Percentiles rank a stretch among this genome's conserved stretches.
phyloP scores from a whole-genome alignment of 2,113 vertebrate genomes.

The Coptodon rendalli region DNA sequence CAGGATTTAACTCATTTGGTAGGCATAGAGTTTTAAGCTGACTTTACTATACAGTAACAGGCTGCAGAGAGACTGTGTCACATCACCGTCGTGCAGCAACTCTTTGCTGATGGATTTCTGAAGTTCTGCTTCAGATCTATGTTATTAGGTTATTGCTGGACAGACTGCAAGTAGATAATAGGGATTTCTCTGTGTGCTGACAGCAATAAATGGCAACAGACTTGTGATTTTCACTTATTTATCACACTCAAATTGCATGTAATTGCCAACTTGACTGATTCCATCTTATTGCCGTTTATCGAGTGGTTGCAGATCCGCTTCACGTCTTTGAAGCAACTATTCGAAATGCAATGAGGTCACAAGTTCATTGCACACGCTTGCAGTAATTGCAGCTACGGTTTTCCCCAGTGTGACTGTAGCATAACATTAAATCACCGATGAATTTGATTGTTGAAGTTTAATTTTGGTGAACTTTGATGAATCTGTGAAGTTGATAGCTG shows the following conservation, averaged over 20 bases:
- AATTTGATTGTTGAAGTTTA: background rate
- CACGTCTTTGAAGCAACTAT: background rate
- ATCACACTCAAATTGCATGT: background rate
- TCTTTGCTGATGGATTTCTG: background rate
- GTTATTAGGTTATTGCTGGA: background rate
- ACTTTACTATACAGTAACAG: background rate
- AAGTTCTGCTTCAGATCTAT: background rate
- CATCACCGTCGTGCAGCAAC: background rate
- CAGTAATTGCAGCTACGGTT: background rate
- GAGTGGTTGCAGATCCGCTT: background rate
- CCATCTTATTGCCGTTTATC: rapidly evolving
- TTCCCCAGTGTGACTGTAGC: background rate
- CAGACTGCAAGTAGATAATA: background rate
- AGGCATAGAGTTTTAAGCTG: background rate
- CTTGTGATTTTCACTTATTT: background rate
- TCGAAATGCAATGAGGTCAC: background rate
- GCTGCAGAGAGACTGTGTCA: background rate
- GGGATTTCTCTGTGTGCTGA: background rate
- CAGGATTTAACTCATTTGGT: background rate
- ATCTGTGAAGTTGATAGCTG: background rate
- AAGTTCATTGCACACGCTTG: background rate
- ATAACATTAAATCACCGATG: background rate
- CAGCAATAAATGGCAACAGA: background rate
- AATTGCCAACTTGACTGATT: background rate
- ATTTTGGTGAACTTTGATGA: background rate